Evolutionary conservation across 1,140 invertebrate species (phyloP).

Genomic region (Diachasmimorpha longicaudata): DNA sequence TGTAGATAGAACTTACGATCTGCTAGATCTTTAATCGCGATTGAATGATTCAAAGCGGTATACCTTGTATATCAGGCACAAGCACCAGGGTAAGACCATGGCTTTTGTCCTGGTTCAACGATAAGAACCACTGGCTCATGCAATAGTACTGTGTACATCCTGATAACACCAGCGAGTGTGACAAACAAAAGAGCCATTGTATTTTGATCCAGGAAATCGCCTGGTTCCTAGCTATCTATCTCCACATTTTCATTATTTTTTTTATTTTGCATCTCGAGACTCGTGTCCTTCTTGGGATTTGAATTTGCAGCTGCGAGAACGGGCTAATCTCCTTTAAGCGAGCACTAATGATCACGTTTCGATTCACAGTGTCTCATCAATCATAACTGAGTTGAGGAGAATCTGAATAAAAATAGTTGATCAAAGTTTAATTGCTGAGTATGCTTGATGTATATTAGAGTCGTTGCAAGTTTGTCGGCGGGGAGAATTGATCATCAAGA

Average conservation of each 20-base stretch:
- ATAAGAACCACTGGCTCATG: background rate
- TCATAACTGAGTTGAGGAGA: background rate
- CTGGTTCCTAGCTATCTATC: background rate
- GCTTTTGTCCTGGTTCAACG: background rate
- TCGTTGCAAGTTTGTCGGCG: background rate
- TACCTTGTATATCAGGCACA: background rate
- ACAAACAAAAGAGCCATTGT: background rate
- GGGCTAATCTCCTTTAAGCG: background rate
- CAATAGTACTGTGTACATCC: background rate
- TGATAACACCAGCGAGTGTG: background rate
- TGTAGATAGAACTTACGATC: conserved; percentile 34
- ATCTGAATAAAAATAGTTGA: background rate
- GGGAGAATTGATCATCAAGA: background rate
- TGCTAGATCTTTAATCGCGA: conserved; percentile 59
- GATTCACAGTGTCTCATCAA: background rate
- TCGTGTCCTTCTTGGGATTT: background rate
- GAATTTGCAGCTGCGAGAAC: background rate
- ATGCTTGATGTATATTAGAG: background rate
- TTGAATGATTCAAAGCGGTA: conserved; percentile 24
- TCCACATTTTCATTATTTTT: background rate
- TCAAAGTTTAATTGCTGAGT: conserved; percentile 1
- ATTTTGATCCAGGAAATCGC: background rate
- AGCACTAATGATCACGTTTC: background rate
- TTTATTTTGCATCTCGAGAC: background rate
- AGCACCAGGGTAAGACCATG: background rate